These are phyloP conservation scores for Epizoanthus stellaris DNA, from an alignment of 92 coral and sea anemone genomes.

Conservation along the genomic window DNA sequence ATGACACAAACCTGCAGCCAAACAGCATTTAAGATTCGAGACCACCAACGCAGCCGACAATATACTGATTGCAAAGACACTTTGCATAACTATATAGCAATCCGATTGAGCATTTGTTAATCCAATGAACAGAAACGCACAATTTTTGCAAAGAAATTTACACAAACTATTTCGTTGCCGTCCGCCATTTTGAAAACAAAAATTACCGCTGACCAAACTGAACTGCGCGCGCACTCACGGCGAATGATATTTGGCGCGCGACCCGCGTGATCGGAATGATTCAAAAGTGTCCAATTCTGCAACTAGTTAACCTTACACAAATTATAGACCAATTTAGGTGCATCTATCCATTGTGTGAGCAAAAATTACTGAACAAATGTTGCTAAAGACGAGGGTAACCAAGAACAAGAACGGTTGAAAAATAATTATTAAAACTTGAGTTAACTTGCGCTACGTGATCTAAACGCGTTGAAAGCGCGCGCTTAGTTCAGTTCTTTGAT, in stretches of 20 bases:
- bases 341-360: no score
- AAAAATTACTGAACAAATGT: no score
- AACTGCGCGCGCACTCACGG: not conserved
- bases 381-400: no score
- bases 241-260: no score
- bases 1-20: conserved; percentile 25
- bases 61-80: not conserved
- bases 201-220: conserved; percentile 30
- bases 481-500: not conserved
- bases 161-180: not conserved
- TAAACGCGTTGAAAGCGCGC: not conserved
- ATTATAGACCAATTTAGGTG: no score
- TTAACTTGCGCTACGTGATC: no score
- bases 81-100: not conserved
- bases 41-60: not conserved
- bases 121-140: not conserved
- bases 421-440: no score
- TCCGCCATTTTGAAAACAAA: conserved; percentile 27
- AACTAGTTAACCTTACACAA: no score
- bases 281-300: no score
- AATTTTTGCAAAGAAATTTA: no score
- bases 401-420: no score
- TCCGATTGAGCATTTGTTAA: not conserved
- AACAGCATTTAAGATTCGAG: conserved; percentile 5
- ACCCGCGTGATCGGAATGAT: no score